A percentile compares a stretch with the other conserved stretches of the same genome.
Conservation (phyloP, 2,113 vertebrate species). For the Nannospalax galili region DNA sequence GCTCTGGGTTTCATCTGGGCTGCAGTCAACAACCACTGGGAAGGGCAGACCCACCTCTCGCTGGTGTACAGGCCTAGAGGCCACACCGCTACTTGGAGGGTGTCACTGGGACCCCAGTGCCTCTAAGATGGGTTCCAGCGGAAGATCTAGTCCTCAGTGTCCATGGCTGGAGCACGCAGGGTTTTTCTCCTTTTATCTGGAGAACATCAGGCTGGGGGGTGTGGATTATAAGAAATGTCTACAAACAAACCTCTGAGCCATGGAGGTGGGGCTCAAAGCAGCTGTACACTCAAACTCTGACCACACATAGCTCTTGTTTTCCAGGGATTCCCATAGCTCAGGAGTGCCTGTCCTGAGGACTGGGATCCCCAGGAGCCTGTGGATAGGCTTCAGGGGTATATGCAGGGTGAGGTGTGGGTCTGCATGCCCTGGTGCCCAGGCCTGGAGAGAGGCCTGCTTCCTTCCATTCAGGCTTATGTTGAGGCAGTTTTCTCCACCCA, state of each 20-base stretch:
- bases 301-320: not conserved
- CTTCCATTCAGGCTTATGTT: not conserved
- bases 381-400: no score
- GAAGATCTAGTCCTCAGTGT: not conserved
- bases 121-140: not conserved
- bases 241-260: not conserved
- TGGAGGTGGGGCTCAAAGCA: not conserved
- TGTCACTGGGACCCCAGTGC: not conserved
- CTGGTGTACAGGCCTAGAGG: rapidly evolving
- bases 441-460: not conserved
- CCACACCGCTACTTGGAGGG: not conserved
- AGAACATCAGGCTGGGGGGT: not conserved
- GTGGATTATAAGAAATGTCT: not conserved
- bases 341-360: not conserved
- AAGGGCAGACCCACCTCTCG: not conserved
- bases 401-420: no score
- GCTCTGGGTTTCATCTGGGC: not conserved
- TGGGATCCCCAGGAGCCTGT: not conserved
- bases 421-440: not conserved
- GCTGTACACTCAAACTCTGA: not conserved
- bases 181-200: not conserved
- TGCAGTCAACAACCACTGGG: no score
- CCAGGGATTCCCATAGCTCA: no score
- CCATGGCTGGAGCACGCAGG: not conserved
- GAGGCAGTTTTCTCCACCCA: not conserved